A percentile compares a stretch with the other conserved stretches of the same genome.
Conservation (phyloP, 1,140 invertebrate species). For the Streblospio benedicti region DNA sequence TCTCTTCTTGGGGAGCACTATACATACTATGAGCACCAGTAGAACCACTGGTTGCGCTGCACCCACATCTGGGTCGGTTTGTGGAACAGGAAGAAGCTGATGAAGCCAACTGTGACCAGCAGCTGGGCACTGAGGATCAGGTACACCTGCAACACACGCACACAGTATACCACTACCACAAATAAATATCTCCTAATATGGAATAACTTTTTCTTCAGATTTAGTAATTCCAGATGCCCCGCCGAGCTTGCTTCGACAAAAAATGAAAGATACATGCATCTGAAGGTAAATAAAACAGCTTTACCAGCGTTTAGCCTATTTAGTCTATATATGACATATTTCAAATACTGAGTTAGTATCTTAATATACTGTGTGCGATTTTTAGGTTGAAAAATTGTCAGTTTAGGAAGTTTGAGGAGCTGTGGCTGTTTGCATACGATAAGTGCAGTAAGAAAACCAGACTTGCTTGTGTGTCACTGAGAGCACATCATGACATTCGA, state of each 20-base stretch:
- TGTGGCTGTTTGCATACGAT: too few species aligned
- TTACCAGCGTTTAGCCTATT: too few species aligned
- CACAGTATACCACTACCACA: not conserved
- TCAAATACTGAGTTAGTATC: too few species aligned
- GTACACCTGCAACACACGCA: slow-evolving; percentile 18
- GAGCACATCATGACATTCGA: too few species aligned
- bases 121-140: slow-evolving; percentile 20
- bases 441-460: too few species aligned
- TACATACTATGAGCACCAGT: slow-evolving; percentile 35
- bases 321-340: too few species aligned
- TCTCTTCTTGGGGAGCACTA: too few species aligned
- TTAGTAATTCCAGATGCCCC: not conserved
- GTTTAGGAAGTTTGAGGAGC: too few species aligned
- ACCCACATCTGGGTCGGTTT: slow-evolving; percentile 27
- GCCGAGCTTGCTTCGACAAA: not conserved
- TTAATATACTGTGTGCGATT: too few species aligned
- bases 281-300: too few species aligned
- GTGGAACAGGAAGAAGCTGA: slow-evolving; percentile 22
- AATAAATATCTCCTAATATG: not conserved
- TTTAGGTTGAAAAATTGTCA: too few species aligned
- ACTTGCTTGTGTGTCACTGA: too few species aligned
- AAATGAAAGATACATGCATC: not conserved
- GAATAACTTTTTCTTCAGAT: not conserved
- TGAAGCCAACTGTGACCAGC: slow-evolving; percentile 19
- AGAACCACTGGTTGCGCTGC: slow-evolving; percentile 24